Percentiles rank a stretch among this genome's conserved stretches.
These are phyloP conservation scores for Reinhardtius hippoglossoides DNA, from an alignment of 2,113 vertebrate genomes.

Conservation along the genomic window DNA sequence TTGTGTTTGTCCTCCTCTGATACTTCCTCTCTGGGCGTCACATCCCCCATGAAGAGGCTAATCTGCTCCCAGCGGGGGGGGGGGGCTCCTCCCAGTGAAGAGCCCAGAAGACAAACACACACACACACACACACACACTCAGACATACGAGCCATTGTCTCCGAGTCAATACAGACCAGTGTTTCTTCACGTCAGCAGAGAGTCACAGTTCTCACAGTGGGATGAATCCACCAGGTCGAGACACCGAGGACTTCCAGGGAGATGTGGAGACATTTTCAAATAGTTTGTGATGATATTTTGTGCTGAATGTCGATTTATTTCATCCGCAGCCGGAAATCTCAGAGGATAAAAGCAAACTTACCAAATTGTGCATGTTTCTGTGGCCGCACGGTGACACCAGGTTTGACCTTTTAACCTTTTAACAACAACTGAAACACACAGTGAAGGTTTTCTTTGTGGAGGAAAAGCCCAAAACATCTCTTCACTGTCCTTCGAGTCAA, in stretches of 20 bases:
- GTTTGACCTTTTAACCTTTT: no score
- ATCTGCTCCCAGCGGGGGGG: slow-evolving; percentile 67
- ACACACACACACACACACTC: slow-evolving; percentile 8
- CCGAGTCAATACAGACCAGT: slow-evolving; percentile 18
- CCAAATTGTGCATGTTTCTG: no score
- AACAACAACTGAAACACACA: no score
- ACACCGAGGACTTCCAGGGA: no score
- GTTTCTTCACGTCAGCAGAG: no score
- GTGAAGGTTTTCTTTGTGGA: no score
- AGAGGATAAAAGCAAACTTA: no score
- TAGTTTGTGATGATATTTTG: not conserved
- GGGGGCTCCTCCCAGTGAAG: slow-evolving; percentile 58
- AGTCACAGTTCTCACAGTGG: not conserved
- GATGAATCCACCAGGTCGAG: not conserved
- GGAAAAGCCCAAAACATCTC: no score
- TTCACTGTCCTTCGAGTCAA: no score
- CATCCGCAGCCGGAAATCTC: no score
- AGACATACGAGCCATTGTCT: slow-evolving; percentile 48
- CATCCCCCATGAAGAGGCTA: slow-evolving; percentile 75
- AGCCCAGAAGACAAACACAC: slow-evolving; percentile 33
- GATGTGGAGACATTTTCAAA: no score
- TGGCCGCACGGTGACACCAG: no score
- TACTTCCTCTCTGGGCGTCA: slow-evolving; percentile 72
- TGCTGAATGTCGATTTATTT: not conserved
- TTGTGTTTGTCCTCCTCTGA: slow-evolving; percentile 75